Evolutionary conservation across 2,797 vertebrate genomes (phyloP).

Genomic region (Borostomias antarcticus): DNA sequence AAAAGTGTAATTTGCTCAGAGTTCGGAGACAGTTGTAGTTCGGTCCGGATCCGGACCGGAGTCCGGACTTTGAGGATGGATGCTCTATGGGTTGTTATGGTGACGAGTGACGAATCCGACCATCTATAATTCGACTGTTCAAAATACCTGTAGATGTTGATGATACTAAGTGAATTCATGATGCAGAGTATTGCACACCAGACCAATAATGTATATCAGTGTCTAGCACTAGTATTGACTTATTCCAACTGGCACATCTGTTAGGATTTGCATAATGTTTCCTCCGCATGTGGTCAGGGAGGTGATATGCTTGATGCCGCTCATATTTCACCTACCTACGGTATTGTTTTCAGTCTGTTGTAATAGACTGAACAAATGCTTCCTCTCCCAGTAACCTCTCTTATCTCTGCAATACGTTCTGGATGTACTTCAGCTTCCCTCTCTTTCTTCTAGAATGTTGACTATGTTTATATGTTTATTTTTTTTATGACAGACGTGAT

Average conservation of each 20-base stretch:
- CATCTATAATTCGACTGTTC: not conserved
- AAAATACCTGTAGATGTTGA: not conserved
- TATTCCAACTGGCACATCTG: not conserved
- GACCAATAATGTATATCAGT: not conserved
- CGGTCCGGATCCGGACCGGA: too few species aligned
- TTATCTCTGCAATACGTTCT: not conserved
- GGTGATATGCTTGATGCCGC: conserved; percentile 55
- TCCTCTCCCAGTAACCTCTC: not conserved
- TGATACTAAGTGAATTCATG: too few species aligned
- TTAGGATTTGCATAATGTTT: conserved; percentile 7
- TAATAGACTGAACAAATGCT: not conserved
- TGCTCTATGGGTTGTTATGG: conserved; percentile 1
- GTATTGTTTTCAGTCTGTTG: not conserved
- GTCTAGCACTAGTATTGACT: not conserved
- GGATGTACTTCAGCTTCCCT: too few species aligned
- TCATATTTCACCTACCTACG: conserved; percentile 45
- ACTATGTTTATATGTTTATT: not conserved
- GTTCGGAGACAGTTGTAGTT: too few species aligned
- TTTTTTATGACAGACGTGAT: not conserved
- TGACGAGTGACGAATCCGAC: not conserved
- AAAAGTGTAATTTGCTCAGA: too few species aligned
- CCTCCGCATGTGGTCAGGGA: conserved; percentile 33
- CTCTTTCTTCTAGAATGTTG: not conserved
- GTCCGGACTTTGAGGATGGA: too few species aligned
- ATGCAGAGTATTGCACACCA: not conserved